Evolutionary conservation across 2,888 invertebrate genomes (phyloP).

Genomic region (Brenthis ino): DNA sequence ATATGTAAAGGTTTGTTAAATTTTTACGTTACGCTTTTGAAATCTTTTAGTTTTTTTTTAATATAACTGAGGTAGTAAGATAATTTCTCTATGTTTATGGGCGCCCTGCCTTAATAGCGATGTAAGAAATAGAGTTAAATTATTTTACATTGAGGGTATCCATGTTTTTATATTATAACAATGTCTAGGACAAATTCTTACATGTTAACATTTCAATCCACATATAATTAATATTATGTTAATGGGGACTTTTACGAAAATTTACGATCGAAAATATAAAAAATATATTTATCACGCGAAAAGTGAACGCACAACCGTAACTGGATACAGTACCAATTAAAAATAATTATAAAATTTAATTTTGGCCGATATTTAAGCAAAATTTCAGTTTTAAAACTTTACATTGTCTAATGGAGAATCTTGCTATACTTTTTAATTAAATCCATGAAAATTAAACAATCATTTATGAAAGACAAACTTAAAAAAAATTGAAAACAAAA

Average conservation of each 20-base stretch:
- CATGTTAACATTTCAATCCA: not conserved
- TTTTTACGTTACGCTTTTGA: constrained; percentile 21
- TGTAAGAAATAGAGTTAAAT: not conserved
- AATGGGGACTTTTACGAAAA: not conserved
- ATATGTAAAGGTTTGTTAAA: constrained; percentile 34
- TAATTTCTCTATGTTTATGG: constrained; percentile 28
- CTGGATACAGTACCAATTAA: constrained; percentile 1
- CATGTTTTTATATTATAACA: not conserved
- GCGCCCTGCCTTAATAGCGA: constrained; percentile 17
- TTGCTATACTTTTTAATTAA: constrained; percentile 1
- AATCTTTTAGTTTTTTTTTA: constrained; percentile 3
- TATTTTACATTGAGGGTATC: constrained; percentile 13
- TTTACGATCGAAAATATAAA: constrained; percentile 3
- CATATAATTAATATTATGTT: constrained; percentile 2
- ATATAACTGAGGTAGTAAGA: constrained; percentile 36
- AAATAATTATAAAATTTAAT: not conserved
- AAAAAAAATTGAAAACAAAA: too few species aligned
- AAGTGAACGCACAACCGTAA: constrained; percentile 18
- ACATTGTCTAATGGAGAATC: not conserved
- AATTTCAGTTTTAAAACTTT: not conserved
- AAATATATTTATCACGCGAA: constrained; percentile 8
- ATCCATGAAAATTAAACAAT: too few species aligned
- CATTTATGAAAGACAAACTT: too few species aligned
- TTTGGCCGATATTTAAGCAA: not conserved
- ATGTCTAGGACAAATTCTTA: not conserved